Evolutionary conservation across 2,888 invertebrate genomes (phyloP).

Genomic region (Himalopsyche kuldschensis): DNA sequence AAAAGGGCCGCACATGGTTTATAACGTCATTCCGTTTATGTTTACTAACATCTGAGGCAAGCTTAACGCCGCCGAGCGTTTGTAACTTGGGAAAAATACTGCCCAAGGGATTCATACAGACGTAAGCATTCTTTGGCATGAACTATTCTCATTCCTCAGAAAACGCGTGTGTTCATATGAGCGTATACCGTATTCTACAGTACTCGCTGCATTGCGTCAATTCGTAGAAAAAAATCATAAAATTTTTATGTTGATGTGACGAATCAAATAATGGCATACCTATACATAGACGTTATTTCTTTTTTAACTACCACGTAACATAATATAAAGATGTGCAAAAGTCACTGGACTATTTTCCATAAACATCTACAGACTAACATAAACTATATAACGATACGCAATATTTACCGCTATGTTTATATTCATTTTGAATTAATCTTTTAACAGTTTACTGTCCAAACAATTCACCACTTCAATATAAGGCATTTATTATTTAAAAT

Average conservation of each 20-base stretch:
- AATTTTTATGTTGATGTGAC: neutral
- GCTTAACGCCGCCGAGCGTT: neutral
- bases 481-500: too few species aligned
- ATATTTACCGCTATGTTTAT: too few species aligned
- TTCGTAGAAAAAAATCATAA: neutral
- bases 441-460: too few species aligned
- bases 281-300: too few species aligned
- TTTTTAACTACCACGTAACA: too few species aligned
- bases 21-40: slow-evolving; percentile 19
- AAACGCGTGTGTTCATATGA: neutral
- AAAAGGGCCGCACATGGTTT: neutral
- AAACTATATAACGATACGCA: too few species aligned
- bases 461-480: too few species aligned
- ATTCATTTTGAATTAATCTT: too few species aligned
- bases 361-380: too few species aligned
- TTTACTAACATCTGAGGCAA: slow-evolving; percentile 20
- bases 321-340: too few species aligned
- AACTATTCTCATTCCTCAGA: neutral
- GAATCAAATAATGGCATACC: neutral
- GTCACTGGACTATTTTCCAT: too few species aligned
- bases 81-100: slow-evolving; percentile 17
- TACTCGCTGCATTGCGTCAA: neutral
- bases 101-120: slow-evolving; percentile 24
- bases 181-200: neutral
- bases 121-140: slow-evolving; percentile 16